Conservation (phyloP, 1,140 invertebrate genomes). For the Leptonema lineaticorne region DNA sequence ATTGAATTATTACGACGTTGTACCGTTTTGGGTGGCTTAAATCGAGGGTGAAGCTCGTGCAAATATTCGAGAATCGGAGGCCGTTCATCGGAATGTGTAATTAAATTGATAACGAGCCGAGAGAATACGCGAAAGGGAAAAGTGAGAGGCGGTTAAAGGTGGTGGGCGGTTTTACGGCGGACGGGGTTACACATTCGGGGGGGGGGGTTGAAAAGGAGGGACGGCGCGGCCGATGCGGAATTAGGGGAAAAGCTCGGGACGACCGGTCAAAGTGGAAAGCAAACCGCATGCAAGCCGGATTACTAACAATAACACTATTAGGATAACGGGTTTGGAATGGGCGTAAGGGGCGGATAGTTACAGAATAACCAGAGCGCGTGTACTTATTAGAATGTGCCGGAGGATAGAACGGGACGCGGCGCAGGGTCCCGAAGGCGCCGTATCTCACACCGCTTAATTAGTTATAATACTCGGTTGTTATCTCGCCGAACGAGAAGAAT, state of each 20-base stretch:
- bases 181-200: too few relatives aligned
- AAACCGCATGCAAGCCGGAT: slow-evolving; percentile 11
- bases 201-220: background rate
- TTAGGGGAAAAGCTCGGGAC: background rate
- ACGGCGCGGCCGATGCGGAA: too few relatives aligned
- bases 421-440: slow-evolving; percentile 31
- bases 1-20: too few relatives aligned
- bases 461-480: slow-evolving; percentile 39
- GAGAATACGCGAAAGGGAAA: background rate
- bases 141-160: background rate
- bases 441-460: slow-evolving; percentile 41
- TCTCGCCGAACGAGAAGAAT: slow-evolving; percentile 23
- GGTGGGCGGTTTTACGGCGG: too few relatives aligned
- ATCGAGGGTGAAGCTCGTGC: background rate
- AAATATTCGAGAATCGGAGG: background rate
- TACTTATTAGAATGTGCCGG: background rate
- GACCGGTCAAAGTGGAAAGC: background rate
- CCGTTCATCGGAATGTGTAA: slow-evolving; percentile 10
- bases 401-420: too few relatives aligned
- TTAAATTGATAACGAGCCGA: slow-evolving; percentile 13
- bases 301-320: slow-evolving; percentile 12
- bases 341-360: background rate
- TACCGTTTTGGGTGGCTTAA: background rate
- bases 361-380: background rate
- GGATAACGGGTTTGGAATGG: background rate